phyloP scores from a whole-genome alignment of 2,888 invertebrate species.

The Stomorhina lunata region DNA sequence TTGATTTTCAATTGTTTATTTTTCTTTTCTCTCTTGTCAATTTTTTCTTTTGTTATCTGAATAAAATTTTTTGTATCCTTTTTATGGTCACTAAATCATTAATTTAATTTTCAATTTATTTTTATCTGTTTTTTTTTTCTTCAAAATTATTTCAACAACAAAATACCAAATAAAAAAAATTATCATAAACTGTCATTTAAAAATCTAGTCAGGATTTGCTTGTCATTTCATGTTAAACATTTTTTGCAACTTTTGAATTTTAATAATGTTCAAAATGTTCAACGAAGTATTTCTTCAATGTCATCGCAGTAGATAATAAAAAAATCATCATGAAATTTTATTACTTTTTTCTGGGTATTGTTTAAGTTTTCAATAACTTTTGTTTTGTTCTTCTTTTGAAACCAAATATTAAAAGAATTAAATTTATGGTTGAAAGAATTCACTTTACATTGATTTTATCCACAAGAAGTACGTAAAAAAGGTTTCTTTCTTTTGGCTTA shows the following conservation, averaged over 20 bases:
- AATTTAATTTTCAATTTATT: slow-evolving; percentile 44
- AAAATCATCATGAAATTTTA: too few species aligned
- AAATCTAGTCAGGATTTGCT: slow-evolving; percentile 55
- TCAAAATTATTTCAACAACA: background rate
- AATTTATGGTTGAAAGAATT: too few species aligned
- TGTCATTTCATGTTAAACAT: slow-evolving; percentile 53
- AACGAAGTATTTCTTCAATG: too few species aligned
- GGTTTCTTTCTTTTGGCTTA: too few species aligned
- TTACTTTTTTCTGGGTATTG: too few species aligned
- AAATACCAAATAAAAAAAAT: slow-evolving; percentile 14
- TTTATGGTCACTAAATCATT: slow-evolving; percentile 31
- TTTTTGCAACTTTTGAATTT: slow-evolving; percentile 49
- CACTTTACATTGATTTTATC: too few species aligned
- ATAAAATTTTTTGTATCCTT: slow-evolving; percentile 47
- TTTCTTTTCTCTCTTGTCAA: too few species aligned
- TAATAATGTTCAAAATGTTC: slow-evolving; percentile 22
- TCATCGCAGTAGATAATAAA: too few species aligned
- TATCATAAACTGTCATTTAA: slow-evolving; percentile 43
- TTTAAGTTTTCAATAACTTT: too few species aligned
- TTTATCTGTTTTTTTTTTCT: background rate
- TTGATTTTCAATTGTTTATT: slow-evolving; percentile 3
- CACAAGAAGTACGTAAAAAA: too few species aligned
- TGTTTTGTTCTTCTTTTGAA: too few species aligned
- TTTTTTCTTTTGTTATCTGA: slow-evolving; percentile 4
- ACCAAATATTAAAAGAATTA: too few species aligned